Evolutionary conservation across 2,797 vertebrate species (phyloP), one percentile per base, ranked within the genome.

Genomic region (Vipera latastei): DNA sequence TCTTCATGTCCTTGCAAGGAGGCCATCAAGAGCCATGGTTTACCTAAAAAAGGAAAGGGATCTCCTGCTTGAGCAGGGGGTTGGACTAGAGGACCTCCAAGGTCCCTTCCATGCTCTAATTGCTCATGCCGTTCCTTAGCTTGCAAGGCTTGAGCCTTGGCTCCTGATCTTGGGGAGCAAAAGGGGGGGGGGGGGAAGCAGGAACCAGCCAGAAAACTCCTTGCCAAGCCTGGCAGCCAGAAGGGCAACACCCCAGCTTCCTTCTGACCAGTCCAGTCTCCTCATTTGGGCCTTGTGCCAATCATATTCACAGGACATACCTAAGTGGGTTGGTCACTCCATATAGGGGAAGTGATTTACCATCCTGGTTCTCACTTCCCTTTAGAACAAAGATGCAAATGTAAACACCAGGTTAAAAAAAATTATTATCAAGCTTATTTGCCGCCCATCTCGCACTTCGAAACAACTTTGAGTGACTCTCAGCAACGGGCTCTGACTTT

Each of bases 131-230:
- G 32, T 38, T 16, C 69, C 3, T 78, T 22, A 44, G 18, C 7
- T 78, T 44, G 38, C 73, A 44, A 44, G 8, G 73, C 44, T 78
- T 78, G 32, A 44, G 73, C 32, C 18, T 38, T 73, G 65, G 65
- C 16, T 32, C 65, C 65, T 38, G n/a, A n/a, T 14, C 65, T 44
- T 20, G 69, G 18, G 69, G 73, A 78, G 7, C 38, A 4, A 22
- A 78, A 0, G 18, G 28, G 26, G 20, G 25, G 1, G 26, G 13
- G 2, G 0, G 0, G 0, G 4, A 78, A 44, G 18, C 32, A 2
- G 8, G 73, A 48, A 12, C 38, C 38, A 44, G 38, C 38, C 38
- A 78, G 73, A 44, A 44, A 78, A 44, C 38, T 78, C 7, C 69
- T 69, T 8, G 38, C 38, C 73, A 44, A 44, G 20, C 57, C 18